A percentile compares a stretch with the other conserved stretches of the same genome.
phyloP scores from a whole-genome alignment of 2,113 vertebrate species.

The Andinoacara biseriatus region DNA sequence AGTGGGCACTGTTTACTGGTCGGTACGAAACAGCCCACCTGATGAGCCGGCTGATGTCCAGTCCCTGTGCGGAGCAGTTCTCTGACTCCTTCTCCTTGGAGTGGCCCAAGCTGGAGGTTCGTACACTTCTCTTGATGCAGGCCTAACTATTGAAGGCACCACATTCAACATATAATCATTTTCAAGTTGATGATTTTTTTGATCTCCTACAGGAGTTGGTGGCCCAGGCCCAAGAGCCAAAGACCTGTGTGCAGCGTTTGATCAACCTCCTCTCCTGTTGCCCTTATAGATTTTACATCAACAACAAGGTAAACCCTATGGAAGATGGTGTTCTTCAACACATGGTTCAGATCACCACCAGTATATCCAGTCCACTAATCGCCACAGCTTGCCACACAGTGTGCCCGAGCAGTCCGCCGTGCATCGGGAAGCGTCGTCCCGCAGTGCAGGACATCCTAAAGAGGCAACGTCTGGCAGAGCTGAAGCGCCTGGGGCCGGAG shows the following conservation, averaged over 20 bases:
- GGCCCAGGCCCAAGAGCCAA: conserved; percentile 78
- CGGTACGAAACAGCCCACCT: conserved; percentile 84
- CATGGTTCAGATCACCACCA: conserved; percentile 91
- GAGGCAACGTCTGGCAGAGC: conserved; percentile 72
- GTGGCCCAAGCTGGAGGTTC: conserved; percentile 84
- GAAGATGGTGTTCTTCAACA: conserved; percentile 89
- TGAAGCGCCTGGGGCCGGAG: conserved; percentile 71
- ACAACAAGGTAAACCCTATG: conserved; percentile 75
- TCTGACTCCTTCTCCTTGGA: conserved; percentile 86
- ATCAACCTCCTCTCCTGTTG: conserved; percentile 73
- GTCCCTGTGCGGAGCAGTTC: conserved; percentile 90
- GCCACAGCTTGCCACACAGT: conserved; percentile 87
- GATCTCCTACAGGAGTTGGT: conserved; percentile 74
- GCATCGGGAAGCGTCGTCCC: conserved; percentile 86
- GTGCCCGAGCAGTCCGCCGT: conserved; percentile 86
- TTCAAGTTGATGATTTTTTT: conserved; percentile 7
- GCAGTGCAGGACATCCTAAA: conserved; percentile 90
- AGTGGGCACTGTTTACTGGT: conserved; percentile 94
- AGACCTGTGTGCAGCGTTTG: conserved; percentile 82
- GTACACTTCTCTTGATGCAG: background rate
- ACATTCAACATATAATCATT: background rate
- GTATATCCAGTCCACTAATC: conserved; percentile 86
- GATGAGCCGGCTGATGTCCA: conserved; percentile 86
- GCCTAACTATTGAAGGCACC: background rate
- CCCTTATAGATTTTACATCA: conserved; percentile 72